Evolutionary conservation across 2,113 vertebrate genomes (phyloP).

Genomic region (Pantherophis guttatus): DNA sequence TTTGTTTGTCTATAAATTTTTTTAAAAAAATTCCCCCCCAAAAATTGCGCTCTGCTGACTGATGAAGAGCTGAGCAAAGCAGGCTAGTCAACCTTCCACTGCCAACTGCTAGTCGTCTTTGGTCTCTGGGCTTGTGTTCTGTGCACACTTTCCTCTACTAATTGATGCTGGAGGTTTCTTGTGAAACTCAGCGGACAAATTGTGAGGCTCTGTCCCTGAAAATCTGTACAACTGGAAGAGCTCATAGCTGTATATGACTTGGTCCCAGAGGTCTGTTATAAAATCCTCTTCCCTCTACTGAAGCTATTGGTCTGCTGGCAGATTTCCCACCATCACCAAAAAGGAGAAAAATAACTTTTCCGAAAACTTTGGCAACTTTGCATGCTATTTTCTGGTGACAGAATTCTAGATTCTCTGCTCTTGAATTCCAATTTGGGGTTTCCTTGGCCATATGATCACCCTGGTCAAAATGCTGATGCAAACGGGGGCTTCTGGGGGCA

Average conservation of each 20-base stretch:
- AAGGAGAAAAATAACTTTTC: neutral
- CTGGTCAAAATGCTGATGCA: neutral
- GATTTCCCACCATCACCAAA: neutral
- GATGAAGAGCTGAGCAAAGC: neutral
- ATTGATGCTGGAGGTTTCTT: neutral
- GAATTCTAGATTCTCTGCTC: too few relatives aligned
- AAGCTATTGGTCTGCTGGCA: neutral
- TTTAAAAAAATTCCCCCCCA: accelerated
- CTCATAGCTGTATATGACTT: neutral
- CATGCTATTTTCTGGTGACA: neutral
- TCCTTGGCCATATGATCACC: neutral
- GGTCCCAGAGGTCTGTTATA: neutral
- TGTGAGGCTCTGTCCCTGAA: neutral
- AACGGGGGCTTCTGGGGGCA: neutral
- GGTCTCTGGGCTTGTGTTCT: neutral
- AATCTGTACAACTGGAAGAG: neutral
- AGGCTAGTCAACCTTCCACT: too few relatives aligned
- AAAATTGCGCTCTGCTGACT: neutral
- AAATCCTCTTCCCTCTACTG: neutral
- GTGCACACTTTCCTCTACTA: neutral
- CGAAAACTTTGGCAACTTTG: neutral
- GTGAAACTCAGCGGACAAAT: too few relatives aligned
- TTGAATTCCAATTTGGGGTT: neutral
- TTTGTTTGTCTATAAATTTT: too few relatives aligned
- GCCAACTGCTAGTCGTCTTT: neutral